phyloP scores from a whole-genome alignment of 2,888 invertebrate species.

The Anarsia innoxiella region DNA sequence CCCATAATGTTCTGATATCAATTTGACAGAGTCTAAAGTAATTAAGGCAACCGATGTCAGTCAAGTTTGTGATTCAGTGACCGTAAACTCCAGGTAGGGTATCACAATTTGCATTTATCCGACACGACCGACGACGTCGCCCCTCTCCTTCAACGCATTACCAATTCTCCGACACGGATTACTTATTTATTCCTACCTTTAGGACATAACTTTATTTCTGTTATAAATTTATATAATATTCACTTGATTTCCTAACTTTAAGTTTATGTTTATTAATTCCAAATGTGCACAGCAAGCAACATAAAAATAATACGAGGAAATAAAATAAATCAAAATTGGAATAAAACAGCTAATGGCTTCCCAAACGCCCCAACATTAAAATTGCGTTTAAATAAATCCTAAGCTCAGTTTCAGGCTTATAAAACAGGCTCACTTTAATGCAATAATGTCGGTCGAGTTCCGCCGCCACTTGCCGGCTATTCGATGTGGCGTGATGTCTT shows the following conservation, averaged over 20 bases:
- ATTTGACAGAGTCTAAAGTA: not conserved
- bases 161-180: slow-evolving; percentile 2
- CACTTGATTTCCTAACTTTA: too few species aligned
- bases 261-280: too few species aligned
- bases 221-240: too few species aligned
- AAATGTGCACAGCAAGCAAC: too few species aligned
- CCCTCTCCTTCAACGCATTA: not conserved
- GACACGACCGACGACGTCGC: not conserved
- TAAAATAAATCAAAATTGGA: slow-evolving; percentile 9
- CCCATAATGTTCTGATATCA: too few species aligned
- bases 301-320: slow-evolving; percentile 2
- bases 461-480: slow-evolving; percentile 7
- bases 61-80: slow-evolving; percentile 3
- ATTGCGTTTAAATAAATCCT: slow-evolving; percentile 21
- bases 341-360: slow-evolving; percentile 6
- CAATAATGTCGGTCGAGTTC: slow-evolving; percentile 12
- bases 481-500: slow-evolving; percentile 10
- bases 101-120: slow-evolving; percentile 4
- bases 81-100: slow-evolving; percentile 4
- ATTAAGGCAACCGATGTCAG: not conserved
- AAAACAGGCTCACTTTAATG: slow-evolving; percentile 14
- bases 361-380: slow-evolving; percentile 2
- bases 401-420: slow-evolving; percentile 19
- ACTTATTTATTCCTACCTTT: slow-evolving; percentile 5
- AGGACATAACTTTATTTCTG: too few species aligned